Base-by-base conservation (phyloP, 2,888 invertebrate genomes). In the Ennomos quercinarius region DNA sequence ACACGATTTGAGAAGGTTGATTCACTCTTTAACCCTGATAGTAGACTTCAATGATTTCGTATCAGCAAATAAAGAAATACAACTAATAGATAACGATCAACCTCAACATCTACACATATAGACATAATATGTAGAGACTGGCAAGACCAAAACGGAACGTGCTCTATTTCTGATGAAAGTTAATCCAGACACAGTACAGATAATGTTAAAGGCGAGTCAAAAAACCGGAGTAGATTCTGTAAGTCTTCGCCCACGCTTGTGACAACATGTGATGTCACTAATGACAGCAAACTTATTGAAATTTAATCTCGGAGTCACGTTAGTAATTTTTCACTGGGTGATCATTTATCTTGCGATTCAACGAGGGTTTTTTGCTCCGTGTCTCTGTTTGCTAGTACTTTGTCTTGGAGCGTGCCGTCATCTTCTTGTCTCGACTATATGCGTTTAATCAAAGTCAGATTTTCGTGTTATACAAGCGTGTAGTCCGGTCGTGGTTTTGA, bases 231-330 rank as follows among this genome's bases (percentile, higher is more conserved):
- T 41, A 44, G 39, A 41, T 51, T 55, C 43, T 45, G 54, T 53
- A 43, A 50, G 35, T 49, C 47, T 42, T 57, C 46, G 38, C 63
- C 63, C 64, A 64, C 61, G 61, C 60, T 13, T 43, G 36, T 37
- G 55, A 37, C 45, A 48, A 4, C 42, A 41, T 39, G 61, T 64
- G 68, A 59, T 58, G 63, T 64, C 66, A 68, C 57, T 59, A 51
- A 61, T 43, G 56, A 61, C 61, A 58, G 58, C 50, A 64, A 57
- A 55, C 66, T 66, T 67, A 71, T 76, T 72, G 74, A 70, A 54
- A 68, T 66, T 68, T 78, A 78, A 81, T 81, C 74, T 71, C 50
- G 44, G 44, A 72, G 75, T 78, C 82, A 81, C 80, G 80, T 68
- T 69, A 68, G 68, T 73, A 67, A 80, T 81, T 75, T 77, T 78